Base-by-base conservation (phyloP, 2,797 vertebrate species). In the Falco rusticolus region DNA sequence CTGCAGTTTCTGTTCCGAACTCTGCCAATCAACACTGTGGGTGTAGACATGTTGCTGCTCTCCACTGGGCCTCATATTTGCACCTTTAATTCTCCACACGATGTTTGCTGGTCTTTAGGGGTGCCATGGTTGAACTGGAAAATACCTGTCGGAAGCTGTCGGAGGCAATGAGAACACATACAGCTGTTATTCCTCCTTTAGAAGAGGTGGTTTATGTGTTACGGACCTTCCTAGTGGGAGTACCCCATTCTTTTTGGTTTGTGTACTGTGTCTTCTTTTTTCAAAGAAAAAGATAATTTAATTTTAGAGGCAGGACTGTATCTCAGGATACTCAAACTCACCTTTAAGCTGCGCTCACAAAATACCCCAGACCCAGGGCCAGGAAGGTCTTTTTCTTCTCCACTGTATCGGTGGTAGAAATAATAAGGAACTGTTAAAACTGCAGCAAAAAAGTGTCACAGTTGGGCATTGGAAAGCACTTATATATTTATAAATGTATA, bases 231-330 rank as follows among this genome's bases (percentile, higher is more conserved):
- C 47, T 19, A 57, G 5, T 50, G n/a, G 5, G 16, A n/a, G 3
- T 12, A 9, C 33, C 57, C n/a, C 15, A 0, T 50, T 31, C 48
- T 41, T 21, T 6, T 12, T 1, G 20, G 0, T 34, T 83, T 21
- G 26, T 33, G 56, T 22, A 14, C n/a, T 1, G 0, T 29, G 5
- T 10, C 21, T 26, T 75, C 18, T 25, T 45, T 8, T 53, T 33
- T 12, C 6, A 11, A 61, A 77, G 5, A 10, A 60, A 57, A 26
- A 64, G 45, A 6, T 6, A 19, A 48, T 57, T 80, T 21, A 3
- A 51, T 47, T 61, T 26, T 50, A 6, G 72, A 87, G 54, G 45
- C 13, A 50, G 60, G 47, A 25, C 21, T 37, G 33, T 11, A 47
- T 29, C 41, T 69, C 7, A 1, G 51, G 60, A 20, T 28, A 16